Evolutionary conservation across 2,888 invertebrate species (phyloP), one percentile per base, ranked within the genome.

Genomic region (Quadriops clusia): DNA sequence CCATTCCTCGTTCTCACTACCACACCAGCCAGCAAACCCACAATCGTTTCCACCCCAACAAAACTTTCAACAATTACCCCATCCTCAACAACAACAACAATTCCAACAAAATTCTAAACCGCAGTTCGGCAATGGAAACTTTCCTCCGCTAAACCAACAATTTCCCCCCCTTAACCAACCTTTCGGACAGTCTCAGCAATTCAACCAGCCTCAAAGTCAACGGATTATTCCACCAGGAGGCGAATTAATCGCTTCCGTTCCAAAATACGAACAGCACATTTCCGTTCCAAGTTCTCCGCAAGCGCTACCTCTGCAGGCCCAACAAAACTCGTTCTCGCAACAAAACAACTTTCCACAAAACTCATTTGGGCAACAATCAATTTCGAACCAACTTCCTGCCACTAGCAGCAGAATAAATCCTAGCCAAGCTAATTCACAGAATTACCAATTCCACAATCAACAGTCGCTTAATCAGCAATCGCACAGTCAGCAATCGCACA

Each of bases 201-300:
- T 36, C 15, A 32, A 39, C 47, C 24, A 36, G 12, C 37, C 49
- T 8, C 49, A 50, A 18, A 39, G 45, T 28, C 49, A 53, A 23
- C 49, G 51, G 15, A 58, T 72, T 36, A 60, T 71, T 12, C 73
- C 73, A 18, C 67, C 77, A 2, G 77, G 73, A 18, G 80, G 82
- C 1, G 81, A 85, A 58, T 63, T 85, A 21, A 70, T 83, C 11
- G 74, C 77, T 32, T 74, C 85, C 10, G 72, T 85, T 34, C 76
- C 85, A 4, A 82, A 80, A 61, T 75, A 72, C 41, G 85, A 86
- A 57, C 82, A 84, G 44, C 85, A 85, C 44, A 70, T 77, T 38
- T 71, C 77, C 8, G 65, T 73, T n/a, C 60, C 63, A 44, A 61
- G 28, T 11, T 31, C 36, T 21, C 35, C 37, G 13, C 47, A 44